Conservation (phyloP, 2,113 vertebrate genomes). For the Bos taurus region ARS-UCD2.0 NC_037332.1:68818501-68819000, state of each 20-base stretch:
- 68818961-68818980: neutral
- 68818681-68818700: conserved; percentile 24
- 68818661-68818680: conserved; percentile 13
- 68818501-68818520: neutral
- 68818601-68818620: neutral
- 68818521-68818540: neutral
- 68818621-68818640: conserved; percentile 27
- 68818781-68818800: neutral
- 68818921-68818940: neutral
- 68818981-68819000: neutral
- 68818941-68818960: neutral
- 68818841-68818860: neutral
- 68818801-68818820: neutral
- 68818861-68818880: neutral
- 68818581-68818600: neutral
- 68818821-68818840: neutral
- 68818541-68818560: neutral
- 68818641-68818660: neutral
- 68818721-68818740: neutral
- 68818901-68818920: neutral
- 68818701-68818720: neutral
- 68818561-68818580: neutral
- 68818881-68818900: neutral
- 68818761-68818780: neutral
- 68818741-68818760: neutral